A percentile compares a stretch with the other conserved stretches of the same genome.
Evolutionary conservation across 2,797 vertebrate genomes (phyloP).

Genomic region (Urocyon cinereoargenteus): DNA sequence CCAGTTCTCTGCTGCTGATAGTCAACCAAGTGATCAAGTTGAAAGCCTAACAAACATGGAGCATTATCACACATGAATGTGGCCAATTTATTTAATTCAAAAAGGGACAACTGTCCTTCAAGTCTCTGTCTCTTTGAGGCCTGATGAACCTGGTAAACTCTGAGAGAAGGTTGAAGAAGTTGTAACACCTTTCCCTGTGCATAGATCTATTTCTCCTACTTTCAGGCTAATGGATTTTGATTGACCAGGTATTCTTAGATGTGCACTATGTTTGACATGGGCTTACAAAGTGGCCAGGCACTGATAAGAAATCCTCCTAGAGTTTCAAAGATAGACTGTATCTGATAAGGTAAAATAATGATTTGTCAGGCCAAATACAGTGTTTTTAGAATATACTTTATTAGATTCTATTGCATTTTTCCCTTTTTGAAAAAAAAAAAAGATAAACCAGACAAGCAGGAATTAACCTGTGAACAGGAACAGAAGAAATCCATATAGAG

Average conservation of each 20-base stretch:
- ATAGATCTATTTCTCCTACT: background rate
- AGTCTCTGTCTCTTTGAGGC: background rate
- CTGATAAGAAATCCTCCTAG: conserved; percentile 19
- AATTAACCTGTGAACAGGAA: background rate
- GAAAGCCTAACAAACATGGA: background rate
- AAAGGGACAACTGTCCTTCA: background rate
- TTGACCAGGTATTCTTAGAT: background rate
- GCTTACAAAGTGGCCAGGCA: background rate
- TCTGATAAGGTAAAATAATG: background rate
- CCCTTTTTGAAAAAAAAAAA: background rate
- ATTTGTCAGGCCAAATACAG: background rate
- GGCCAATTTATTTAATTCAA: background rate
- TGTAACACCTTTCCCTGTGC: background rate
- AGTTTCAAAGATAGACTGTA: background rate
- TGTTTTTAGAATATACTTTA: conserved; percentile 22
- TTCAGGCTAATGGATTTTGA: background rate
- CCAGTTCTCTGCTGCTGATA: background rate
- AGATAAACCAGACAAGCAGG: background rate
- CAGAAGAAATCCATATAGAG: background rate
- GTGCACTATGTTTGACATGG: background rate
- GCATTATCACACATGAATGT: background rate
- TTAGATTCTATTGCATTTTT: background rate
- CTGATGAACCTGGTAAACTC: background rate
- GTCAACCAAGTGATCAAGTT: background rate
- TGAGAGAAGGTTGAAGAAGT: background rate